Evolutionary conservation across 2,113 vertebrate genomes (phyloP).

Genomic region (Mesocricetus auratus): DNA sequence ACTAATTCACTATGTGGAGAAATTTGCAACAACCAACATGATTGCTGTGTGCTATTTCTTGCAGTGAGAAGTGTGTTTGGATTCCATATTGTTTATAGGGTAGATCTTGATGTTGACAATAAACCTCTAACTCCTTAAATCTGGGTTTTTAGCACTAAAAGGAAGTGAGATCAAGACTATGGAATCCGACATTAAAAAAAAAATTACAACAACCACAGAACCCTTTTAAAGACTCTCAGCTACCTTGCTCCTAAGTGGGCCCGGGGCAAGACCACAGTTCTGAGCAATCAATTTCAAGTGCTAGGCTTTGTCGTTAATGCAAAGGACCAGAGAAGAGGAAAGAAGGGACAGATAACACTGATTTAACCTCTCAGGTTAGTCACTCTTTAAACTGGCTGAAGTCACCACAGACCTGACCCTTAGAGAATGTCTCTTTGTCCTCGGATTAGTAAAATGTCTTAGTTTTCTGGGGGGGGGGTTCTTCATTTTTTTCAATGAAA

Average conservation of each 20-base stretch:
- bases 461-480: background rate
- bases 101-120: conserved; percentile 14
- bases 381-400: conserved; percentile 13
- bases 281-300: background rate
- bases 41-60: conserved; percentile 24
- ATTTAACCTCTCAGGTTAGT: background rate
- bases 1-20: conserved; percentile 54
- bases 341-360: background rate
- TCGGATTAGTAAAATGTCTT: conserved; percentile 1
- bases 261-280: background rate
- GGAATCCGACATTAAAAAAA: conserved; percentile 1
- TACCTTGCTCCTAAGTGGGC: background rate
- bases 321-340: background rate
- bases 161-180: conserved; percentile 24
- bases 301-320: background rate
- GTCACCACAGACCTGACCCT: background rate
- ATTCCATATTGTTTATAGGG: conserved; percentile 6
- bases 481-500: background rate
- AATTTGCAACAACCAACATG: background rate
- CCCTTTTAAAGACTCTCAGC: background rate
- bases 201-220: background rate
- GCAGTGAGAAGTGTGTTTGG: background rate
- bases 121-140: conserved; percentile 11
- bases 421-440: background rate
- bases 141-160: background rate